These are phyloP conservation scores for Drosophila obscura DNA, from an alignment of 1,140 invertebrate species.

Conservation along the genomic window DNA sequence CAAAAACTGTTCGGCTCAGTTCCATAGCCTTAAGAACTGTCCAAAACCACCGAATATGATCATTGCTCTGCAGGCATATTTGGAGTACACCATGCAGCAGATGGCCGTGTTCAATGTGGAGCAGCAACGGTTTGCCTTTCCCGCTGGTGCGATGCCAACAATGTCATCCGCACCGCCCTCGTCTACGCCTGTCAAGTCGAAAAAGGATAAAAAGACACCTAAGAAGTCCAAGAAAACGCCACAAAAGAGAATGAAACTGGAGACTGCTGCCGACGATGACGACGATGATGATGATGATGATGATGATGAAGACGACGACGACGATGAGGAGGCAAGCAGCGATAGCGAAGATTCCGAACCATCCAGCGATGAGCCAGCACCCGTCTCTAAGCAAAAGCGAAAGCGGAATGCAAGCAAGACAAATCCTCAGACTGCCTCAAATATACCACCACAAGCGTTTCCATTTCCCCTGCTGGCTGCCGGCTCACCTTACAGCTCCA, in stretches of 20 bases:
- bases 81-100: conserved; percentile 78
- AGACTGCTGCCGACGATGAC: conserved; percentile 37
- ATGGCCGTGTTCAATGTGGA: conserved; percentile 57
- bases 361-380: conserved; percentile 46
- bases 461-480: conserved; percentile 60
- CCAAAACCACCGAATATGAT: conserved; percentile 68
- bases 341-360: conserved; percentile 46
- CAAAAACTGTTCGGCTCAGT: conserved; percentile 65
- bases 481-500: conserved; percentile 56
- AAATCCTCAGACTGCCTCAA: conserved; percentile 1
- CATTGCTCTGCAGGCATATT: conserved; percentile 65
- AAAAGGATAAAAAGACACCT: conserved; percentile 47
- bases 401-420: conserved; percentile 49
- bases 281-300: conserved; percentile 58
- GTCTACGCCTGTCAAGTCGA: conserved; percentile 28
- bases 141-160: conserved; percentile 18
- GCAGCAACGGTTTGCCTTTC: conserved; percentile 48
- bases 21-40: conserved; percentile 69
- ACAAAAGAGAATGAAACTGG: conserved; percentile 59
- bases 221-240: conserved; percentile 46
- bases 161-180: background rate
- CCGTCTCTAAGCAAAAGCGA: conserved; percentile 39
- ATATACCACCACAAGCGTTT: conserved; percentile 46
- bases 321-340: conserved; percentile 30
- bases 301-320: conserved; percentile 29